These are phyloP conservation scores for Ernsta delagoae DNA, from an alignment of 2,888 invertebrate species.

Conservation along the genomic window DNA sequence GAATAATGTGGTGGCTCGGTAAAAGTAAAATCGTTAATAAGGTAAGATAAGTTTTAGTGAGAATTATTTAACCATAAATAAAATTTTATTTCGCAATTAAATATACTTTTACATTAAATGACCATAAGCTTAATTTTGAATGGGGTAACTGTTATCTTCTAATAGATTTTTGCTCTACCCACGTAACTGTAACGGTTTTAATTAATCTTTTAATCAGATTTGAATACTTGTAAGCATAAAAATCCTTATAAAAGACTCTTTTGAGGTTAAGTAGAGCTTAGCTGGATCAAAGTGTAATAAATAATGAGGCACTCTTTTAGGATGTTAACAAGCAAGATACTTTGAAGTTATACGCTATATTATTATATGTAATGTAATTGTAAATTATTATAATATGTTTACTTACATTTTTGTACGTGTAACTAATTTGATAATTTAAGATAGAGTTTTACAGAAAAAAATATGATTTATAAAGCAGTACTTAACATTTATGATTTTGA, in stretches of 20 bases:
- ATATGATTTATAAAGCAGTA: too few relatives aligned
- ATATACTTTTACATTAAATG: not conserved
- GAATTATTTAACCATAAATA: slow-evolving; percentile 27
- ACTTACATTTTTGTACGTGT: too few relatives aligned
- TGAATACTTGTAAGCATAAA: slow-evolving; percentile 37
- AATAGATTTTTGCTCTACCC: not conserved
- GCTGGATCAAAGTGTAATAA: slow-evolving; percentile 36
- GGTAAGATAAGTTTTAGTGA: slow-evolving; percentile 62
- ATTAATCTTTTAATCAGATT: not conserved
- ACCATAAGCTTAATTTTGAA: not conserved
- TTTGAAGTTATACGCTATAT: slow-evolving; percentile 12
- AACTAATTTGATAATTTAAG: too few relatives aligned
- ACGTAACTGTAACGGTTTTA: not conserved
- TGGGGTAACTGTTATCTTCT: not conserved
- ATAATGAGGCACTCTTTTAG: slow-evolving; percentile 36
- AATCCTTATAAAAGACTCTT: slow-evolving; percentile 15
- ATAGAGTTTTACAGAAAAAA: too few relatives aligned
- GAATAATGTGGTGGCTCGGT: slow-evolving; percentile 66
- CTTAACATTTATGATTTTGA: too few relatives aligned
- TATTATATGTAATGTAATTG: too few relatives aligned
- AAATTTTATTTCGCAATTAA: too few relatives aligned
- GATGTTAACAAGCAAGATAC: slow-evolving; percentile 32
- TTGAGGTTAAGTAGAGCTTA: slow-evolving; percentile 35
- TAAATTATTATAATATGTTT: too few relatives aligned
- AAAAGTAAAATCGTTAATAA: slow-evolving; percentile 64